These are phyloP conservation scores for Sander vitreus DNA, from an alignment of 2,113 vertebrate genomes.

Conservation along the genomic window DNA sequence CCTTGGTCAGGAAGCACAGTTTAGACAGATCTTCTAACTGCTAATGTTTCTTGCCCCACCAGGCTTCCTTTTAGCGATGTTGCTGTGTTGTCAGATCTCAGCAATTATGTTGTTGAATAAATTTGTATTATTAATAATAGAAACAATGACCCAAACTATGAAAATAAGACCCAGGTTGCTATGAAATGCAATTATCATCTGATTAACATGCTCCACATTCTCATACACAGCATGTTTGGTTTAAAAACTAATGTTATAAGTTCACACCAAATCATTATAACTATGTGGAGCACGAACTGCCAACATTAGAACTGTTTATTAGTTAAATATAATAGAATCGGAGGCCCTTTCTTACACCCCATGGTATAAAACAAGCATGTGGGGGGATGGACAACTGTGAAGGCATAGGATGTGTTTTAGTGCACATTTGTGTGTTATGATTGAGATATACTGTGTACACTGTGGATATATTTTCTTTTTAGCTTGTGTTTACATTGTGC, in stretches of 20 bases:
- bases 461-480: conserved; percentile 3
- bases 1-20: not conserved
- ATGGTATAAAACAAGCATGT: conserved; percentile 2
- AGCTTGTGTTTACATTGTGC: conserved; percentile 53
- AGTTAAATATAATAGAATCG: not conserved
- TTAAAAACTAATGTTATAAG: not conserved
- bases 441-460: conserved; percentile 14
- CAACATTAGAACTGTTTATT: conserved; percentile 1
- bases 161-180: not conserved
- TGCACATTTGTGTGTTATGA: conserved; percentile 37
- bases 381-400: not conserved
- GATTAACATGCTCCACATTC: not conserved
- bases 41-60: not conserved
- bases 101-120: not conserved
- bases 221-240: not conserved
- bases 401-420: conserved; percentile 25
- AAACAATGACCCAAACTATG: not conserved
- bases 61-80: not conserved
- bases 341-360: not conserved
- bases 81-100: not conserved
- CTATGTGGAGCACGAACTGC: not conserved
- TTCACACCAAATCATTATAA: not conserved
- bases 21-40: not conserved
- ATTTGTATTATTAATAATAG: not conserved
- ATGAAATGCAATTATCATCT: not conserved